phyloP scores from a whole-genome alignment of 2,888 invertebrate species.

The Philereme vetulata region DNA sequence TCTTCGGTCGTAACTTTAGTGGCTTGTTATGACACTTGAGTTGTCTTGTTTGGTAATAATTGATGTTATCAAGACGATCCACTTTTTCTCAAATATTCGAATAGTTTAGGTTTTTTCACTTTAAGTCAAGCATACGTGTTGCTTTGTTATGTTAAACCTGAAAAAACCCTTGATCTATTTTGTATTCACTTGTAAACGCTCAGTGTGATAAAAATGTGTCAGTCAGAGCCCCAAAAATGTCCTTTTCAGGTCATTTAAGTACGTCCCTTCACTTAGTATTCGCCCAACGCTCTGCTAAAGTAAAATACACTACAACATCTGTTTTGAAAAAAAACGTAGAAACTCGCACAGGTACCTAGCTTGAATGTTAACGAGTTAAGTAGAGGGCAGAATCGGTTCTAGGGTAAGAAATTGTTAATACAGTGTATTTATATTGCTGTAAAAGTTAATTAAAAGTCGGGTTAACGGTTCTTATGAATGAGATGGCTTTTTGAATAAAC shows the following conservation, averaged over 20 bases:
- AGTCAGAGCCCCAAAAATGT: conserved; percentile 20
- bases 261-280: conserved; percentile 29
- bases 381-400: conserved; percentile 15
- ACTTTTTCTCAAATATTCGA: no score
- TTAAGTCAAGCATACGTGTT: neutral
- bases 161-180: conserved; percentile 5
- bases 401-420: conserved; percentile 12
- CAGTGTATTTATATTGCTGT: conserved; percentile 39
- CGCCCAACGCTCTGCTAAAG: conserved; percentile 21
- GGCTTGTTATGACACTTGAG: neutral
- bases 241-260: conserved; percentile 22
- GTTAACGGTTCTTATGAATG: conserved; percentile 49
- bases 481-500: conserved; percentile 52
- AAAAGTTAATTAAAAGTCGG: conserved; percentile 53
- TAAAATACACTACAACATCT: conserved; percentile 32
- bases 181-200: conserved; percentile 16
- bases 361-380: conserved; percentile 31
- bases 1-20: neutral
- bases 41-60: no score
- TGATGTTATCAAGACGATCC: no score
- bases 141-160: neutral
- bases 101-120: neutral
- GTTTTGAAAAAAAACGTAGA: conserved; percentile 24
- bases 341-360: conserved; percentile 28
- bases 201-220: conserved; percentile 25